A percentile compares a stretch with the other conserved stretches of the same genome.
These are phyloP conservation scores for Dolichoris vasculosae DNA, from an alignment of 1,140 invertebrate species.

Conservation along the genomic window DNA sequence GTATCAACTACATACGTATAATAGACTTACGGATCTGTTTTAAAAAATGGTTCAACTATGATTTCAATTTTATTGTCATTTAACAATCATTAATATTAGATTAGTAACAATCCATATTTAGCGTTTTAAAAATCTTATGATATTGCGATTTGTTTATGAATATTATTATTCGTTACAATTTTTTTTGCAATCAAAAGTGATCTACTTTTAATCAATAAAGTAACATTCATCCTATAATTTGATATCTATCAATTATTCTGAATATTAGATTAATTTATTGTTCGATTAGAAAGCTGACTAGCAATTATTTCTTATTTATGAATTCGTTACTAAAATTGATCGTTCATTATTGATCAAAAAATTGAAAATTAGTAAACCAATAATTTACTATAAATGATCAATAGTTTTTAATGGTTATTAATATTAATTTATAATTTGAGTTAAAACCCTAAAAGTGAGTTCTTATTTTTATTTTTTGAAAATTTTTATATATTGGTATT, in stretches of 20 bases:
- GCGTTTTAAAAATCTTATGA: too few species aligned
- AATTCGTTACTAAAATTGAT: background rate
- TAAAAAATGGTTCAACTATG: background rate
- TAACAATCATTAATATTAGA: background rate
- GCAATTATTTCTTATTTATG: background rate
- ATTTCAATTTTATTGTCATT: background rate
- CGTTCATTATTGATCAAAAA: background rate
- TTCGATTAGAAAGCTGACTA: background rate
- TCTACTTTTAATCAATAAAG: too few species aligned
- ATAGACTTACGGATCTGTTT: background rate
- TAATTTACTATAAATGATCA: background rate
- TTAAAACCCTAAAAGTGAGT: too few species aligned
- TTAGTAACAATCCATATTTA: background rate
- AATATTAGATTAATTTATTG: background rate
- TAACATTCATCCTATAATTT: background rate
- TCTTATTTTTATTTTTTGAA: too few species aligned
- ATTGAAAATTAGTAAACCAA: background rate
- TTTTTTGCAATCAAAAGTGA: too few species aligned
- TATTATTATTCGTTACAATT: too few species aligned
- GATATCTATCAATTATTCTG: background rate
- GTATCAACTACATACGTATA: background rate
- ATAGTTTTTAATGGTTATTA: background rate
- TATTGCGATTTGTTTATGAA: too few species aligned
- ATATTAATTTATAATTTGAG: too few species aligned
- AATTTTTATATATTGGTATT: too few species aligned